Evolutionary conservation across 2,797 vertebrate species (phyloP).

Genomic region (Lepus townsendii): DNA sequence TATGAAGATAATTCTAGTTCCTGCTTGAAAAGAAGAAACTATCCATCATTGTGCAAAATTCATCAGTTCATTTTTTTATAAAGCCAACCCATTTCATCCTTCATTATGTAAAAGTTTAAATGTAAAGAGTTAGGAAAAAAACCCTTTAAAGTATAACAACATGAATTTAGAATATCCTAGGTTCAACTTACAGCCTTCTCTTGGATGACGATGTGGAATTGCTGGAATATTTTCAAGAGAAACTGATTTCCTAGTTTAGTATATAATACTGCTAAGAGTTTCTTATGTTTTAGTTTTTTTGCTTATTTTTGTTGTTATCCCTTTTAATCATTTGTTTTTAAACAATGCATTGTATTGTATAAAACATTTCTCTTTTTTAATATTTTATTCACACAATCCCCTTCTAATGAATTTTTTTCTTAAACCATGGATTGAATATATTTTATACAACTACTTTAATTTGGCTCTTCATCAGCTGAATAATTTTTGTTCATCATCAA

Average conservation of each 20-base stretch:
- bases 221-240: not conserved
- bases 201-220: not conserved
- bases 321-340: not conserved
- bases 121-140: conserved; percentile 40
- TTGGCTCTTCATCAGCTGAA: not conserved
- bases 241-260: not conserved
- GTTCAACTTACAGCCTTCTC: not conserved
- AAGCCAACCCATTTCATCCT: not conserved
- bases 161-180: not conserved
- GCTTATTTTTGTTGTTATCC: not conserved
- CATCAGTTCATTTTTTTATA: conserved; percentile 33
- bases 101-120: conserved; percentile 31
- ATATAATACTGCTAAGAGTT: not conserved
- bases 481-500: not conserved
- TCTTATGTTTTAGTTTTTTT: not conserved
- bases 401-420: not conserved
- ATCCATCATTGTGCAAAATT: conserved; percentile 63
- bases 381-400: not conserved
- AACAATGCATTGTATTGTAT: not conserved
- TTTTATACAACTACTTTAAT: conserved; percentile 5
- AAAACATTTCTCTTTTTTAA: not conserved
- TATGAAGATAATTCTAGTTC: conserved; percentile 53
- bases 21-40: conserved; percentile 65
- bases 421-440: not conserved
- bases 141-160: not conserved